These are phyloP conservation scores for Orchestes rusci DNA, from an alignment of 2,888 invertebrate species.

Conservation along the genomic window DNA sequence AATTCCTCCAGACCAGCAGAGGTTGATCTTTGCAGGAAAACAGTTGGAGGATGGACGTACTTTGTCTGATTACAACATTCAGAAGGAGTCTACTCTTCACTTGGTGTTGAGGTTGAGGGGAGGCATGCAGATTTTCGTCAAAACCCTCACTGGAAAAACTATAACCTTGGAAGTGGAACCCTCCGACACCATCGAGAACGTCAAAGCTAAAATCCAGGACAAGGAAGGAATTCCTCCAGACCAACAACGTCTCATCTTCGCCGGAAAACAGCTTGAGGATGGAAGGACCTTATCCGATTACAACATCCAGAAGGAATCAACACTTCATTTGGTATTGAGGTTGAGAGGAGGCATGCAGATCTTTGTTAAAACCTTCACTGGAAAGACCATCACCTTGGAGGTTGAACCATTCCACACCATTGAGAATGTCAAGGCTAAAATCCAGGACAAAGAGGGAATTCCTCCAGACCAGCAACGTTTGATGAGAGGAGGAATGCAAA, in stretches of 20 bases:
- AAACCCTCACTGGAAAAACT: conserved; percentile 51
- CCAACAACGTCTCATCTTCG: conserved; percentile 54
- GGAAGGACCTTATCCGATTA: conserved; percentile 85
- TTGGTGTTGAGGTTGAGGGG: conserved; percentile 88
- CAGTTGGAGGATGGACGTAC: conserved; percentile 82
- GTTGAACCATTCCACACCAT: conserved; percentile 55
- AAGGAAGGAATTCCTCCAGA: conserved; percentile 68
- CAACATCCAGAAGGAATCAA: conserved; percentile 91
- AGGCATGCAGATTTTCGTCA: conserved; percentile 70
- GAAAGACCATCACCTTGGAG: conserved; percentile 52
- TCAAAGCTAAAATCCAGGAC: conserved; percentile 53
- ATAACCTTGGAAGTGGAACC: conserved; percentile 52
- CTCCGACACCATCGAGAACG: conserved; percentile 56
- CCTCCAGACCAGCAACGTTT: conserved; percentile 53
- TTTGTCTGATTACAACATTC: conserved; percentile 85
- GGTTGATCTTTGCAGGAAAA: conserved; percentile 49
- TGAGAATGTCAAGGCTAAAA: conserved; percentile 57
- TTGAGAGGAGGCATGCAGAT: conserved; percentile 45
- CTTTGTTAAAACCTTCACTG: conserved; percentile 53
- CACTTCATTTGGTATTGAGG: conserved; percentile 17
- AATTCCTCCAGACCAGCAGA: conserved; percentile 52
- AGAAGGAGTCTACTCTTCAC: conserved; percentile 91
- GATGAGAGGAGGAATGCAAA: conserved; percentile 73
- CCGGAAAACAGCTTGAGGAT: conserved; percentile 69
- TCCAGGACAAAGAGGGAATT: conserved; percentile 51